Evolutionary conservation across 2,888 invertebrate genomes (phyloP), one percentile per base, ranked within the genome.

Genomic region (Cynaeus angustus): DNA sequence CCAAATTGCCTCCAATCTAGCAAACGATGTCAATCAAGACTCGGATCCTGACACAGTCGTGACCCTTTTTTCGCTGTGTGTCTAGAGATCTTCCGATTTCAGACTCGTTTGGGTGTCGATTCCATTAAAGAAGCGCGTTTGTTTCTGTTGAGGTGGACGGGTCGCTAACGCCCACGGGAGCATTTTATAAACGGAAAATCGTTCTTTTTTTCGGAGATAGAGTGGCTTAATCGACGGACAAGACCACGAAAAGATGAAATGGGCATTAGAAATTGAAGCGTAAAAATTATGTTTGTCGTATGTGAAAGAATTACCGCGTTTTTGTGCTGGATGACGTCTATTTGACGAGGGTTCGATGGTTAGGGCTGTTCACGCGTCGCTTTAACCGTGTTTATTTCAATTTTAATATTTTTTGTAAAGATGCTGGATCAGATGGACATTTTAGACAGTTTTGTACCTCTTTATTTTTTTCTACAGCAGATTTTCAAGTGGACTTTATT

Each of bases 21-120:
- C 45, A 58, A 58, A 58, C 58, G 58, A 58, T 38, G 58, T 58
- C 58, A 45, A 58, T 58, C 58, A 58, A 41, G 58, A 45, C 28
- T 16, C n/a, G 48, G 48, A 46, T 46, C 37, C 53, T 26, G 12
- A 50, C 53, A 30, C 53, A 13, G 30, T 53, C 55, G 55, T 55
- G 55, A 55, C 37, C 55, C 55, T 55, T 55, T 55, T 21, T 55
- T 38, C 41, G 21, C 7, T 30, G 9, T 14, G 37, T 26, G 37
- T 26, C 12, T 7, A 12, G 14, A 53, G 33, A 53, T 53, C 14
- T 33, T 53, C 14, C 13, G 50, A 26, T 14, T 50, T 50, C 16
- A 7, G 30, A 30, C 53, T 53, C 30, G 53, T 53, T 53, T 10
- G 53, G 53, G 53, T 53, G 53, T 53, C 53, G 37, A 53, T 53